Conservation (phyloP, 1,140 invertebrate species). For the Aplysia californica region DNA sequence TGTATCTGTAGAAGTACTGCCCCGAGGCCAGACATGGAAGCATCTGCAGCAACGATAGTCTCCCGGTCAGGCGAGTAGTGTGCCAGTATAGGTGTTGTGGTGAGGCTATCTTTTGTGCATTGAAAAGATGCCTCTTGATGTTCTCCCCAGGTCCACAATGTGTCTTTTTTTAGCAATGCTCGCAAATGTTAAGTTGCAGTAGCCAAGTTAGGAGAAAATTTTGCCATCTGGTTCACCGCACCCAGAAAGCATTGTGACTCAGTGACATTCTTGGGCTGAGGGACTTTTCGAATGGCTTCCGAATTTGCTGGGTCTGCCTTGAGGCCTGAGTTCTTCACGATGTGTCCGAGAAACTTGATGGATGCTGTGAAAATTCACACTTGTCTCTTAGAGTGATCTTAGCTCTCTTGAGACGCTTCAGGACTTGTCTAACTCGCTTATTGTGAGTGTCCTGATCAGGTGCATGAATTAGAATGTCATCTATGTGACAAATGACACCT, state of each 20-base stretch:
- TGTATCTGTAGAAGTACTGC: constrained; percentile 1
- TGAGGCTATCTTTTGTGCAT: constrained; percentile 16
- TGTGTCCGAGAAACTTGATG: background rate
- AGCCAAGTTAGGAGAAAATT: constrained; percentile 39
- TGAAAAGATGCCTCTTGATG: constrained; percentile 19
- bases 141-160: constrained; percentile 23
- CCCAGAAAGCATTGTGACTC: constrained; percentile 43
- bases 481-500: background rate
- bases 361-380: background rate
- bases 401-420: background rate
- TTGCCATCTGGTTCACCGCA: constrained; percentile 63
- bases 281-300: constrained; percentile 28
- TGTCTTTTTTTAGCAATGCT: constrained; percentile 18
- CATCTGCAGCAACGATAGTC: background rate
- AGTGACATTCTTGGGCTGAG: constrained; percentile 19
- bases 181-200: constrained; percentile 18
- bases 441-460: background rate
- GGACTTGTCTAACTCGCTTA: background rate
- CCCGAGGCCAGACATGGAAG: background rate
- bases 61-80: background rate
- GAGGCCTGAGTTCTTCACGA: background rate
- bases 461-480: background rate
- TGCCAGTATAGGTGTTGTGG: background rate
- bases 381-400: background rate
- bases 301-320: background rate